Evolutionary conservation across 2,797 vertebrate genomes (phyloP).

Genomic region (Myioborus miniatus): DNA sequence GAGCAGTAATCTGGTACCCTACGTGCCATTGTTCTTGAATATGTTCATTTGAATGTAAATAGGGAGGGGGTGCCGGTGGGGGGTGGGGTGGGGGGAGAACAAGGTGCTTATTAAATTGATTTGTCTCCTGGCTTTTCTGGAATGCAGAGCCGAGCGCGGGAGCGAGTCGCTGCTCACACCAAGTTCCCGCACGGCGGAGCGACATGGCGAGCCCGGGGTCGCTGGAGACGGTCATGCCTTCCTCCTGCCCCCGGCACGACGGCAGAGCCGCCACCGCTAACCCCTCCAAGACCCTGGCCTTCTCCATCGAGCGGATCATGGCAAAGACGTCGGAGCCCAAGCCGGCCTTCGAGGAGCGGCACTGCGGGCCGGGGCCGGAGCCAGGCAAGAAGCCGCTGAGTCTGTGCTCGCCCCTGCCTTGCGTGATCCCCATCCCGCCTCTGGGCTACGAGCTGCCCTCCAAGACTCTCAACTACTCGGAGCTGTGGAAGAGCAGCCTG

Average conservation of each 20-base stretch:
- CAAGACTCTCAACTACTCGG: conserved; percentile 94
- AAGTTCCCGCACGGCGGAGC: conserved; percentile 70
- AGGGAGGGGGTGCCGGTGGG: conserved; percentile 79
- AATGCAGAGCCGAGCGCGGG: conserved; percentile 79
- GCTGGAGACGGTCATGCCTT: conserved; percentile 87
- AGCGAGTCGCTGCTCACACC: conserved; percentile 80
- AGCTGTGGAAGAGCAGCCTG: conserved; percentile 93
- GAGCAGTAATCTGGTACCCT: conserved; percentile 91
- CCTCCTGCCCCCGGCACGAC: conserved; percentile 81
- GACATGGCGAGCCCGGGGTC: conserved; percentile 91
- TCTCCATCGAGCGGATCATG: conserved; percentile 99
- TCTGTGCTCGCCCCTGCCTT: conserved; percentile 90
- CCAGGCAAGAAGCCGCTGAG: conserved; percentile 85
- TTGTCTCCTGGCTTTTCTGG: conserved; percentile 87
- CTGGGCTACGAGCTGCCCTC: conserved; percentile 90
- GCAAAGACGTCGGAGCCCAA: conserved; percentile 90
- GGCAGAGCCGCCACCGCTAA: conserved; percentile 82
- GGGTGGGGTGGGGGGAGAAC: conserved; percentile 68
- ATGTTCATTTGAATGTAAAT: conserved; percentile 94
- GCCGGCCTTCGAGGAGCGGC: conserved; percentile 63
- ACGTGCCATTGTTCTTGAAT: conserved; percentile 87
- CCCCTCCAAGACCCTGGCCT: conserved; percentile 93
- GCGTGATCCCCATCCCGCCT: conserved; percentile 92
- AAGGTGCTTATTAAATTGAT: conserved; percentile 94
- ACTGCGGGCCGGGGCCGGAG: conserved; percentile 66